Conservation (phyloP, 2,113 vertebrate genomes). For the Kobus ellipsiprymnus region DNA sequence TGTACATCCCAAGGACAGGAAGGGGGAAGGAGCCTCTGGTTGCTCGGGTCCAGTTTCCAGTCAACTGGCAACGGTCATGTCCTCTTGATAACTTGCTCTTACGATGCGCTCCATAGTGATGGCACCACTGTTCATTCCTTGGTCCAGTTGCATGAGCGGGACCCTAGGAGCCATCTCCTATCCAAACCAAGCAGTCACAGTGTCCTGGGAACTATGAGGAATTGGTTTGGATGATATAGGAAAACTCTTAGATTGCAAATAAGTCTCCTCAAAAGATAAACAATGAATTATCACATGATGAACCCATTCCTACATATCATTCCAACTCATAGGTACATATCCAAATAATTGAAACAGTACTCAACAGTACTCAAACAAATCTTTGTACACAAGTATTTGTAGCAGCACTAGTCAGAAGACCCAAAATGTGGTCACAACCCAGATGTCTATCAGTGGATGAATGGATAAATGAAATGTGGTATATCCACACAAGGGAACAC, state of each 20-base stretch:
- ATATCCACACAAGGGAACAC: not conserved
- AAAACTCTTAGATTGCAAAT: not conserved
- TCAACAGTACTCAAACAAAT: not conserved
- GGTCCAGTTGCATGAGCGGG: not conserved
- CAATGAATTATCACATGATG: not conserved
- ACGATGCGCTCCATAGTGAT: accelerated
- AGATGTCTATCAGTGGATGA: not conserved
- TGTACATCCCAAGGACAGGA: not conserved
- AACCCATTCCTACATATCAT: not conserved
- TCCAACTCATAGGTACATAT: not conserved
- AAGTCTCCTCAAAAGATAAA: not conserved
- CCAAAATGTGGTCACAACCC: not conserved
- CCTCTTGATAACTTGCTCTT: not conserved
- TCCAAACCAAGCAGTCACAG: not conserved
- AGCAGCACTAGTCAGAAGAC: not conserved
- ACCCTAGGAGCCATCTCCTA: not conserved
- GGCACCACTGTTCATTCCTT: not conserved
- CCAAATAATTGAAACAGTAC: not conserved
- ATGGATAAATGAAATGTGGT: not conserved
- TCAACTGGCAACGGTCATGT: not conserved
- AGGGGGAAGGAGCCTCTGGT: not conserved
- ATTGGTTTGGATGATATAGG: not conserved
- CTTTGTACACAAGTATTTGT: not conserved
- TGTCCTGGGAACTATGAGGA: not conserved
- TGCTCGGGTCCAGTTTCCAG: not conserved